Evolutionary conservation across 2,797 vertebrate genomes (phyloP).

Genomic region (Trematomus bernacchii): DNA sequence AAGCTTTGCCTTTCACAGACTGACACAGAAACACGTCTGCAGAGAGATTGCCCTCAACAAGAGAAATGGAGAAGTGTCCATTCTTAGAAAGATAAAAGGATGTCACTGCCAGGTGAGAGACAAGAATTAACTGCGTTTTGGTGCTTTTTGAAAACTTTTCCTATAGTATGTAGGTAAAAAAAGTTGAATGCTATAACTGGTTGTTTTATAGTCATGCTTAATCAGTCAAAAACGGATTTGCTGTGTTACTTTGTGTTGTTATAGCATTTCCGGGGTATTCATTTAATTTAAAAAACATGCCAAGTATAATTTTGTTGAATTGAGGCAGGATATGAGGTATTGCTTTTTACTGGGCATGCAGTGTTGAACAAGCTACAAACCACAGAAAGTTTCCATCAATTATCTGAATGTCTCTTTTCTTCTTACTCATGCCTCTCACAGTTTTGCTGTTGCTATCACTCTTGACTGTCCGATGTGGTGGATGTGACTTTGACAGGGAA

Average conservation of each 20-base stretch:
- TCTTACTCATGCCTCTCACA: slow-evolving; percentile 61
- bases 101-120: slow-evolving; percentile 86
- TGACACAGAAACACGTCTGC: slow-evolving; percentile 71
- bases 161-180: not conserved
- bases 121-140: not conserved
- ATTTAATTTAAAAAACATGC: not conserved
- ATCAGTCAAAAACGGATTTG: not conserved
- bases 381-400: slow-evolving; percentile 78
- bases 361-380: slow-evolving; percentile 57
- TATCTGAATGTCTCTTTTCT: slow-evolving; percentile 49
- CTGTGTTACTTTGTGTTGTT: not conserved
- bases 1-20: slow-evolving; percentile 73
- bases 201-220: not conserved
- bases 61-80: slow-evolving; percentile 84
- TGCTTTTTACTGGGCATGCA: slow-evolving; percentile 46
- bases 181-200: not conserved
- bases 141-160: slow-evolving; percentile 19
- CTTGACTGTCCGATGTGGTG: slow-evolving; percentile 81
- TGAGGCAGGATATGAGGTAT: slow-evolving; percentile 69
- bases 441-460: slow-evolving; percentile 84
- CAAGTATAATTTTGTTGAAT: slow-evolving; percentile 37
- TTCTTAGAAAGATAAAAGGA: slow-evolving; percentile 86
- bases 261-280: slow-evolving; percentile 4
- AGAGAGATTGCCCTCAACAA: slow-evolving; percentile 69
- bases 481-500: slow-evolving; percentile 75